phyloP scores from a whole-genome alignment of 2,797 vertebrate genomes.

The Lutjanus argentimaculatus region DNA sequence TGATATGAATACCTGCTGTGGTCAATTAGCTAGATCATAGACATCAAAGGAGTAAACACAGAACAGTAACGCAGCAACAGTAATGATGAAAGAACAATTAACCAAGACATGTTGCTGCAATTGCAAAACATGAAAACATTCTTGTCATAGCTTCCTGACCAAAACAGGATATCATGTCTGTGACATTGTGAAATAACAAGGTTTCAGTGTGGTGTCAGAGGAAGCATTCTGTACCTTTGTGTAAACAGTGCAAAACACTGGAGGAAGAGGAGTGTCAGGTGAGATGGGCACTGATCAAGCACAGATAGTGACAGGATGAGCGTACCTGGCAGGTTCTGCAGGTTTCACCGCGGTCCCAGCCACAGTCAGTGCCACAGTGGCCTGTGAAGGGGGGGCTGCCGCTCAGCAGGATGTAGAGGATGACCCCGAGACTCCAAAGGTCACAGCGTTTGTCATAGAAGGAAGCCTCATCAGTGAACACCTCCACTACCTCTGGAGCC shows the following conservation, averaged over 20 bases:
- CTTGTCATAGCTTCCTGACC: not conserved
- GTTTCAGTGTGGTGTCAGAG: not conserved
- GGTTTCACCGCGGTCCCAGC: conserved; percentile 96
- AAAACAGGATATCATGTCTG: not conserved
- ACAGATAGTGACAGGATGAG: not conserved
- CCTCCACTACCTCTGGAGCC: conserved; percentile 98
- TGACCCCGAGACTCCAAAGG: conserved; percentile 97
- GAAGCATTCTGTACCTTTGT: not conserved
- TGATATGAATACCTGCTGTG: not conserved
- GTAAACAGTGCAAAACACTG: not conserved
- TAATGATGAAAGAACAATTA: not conserved
- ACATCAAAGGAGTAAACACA: not conserved
- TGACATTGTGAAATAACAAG: not conserved
- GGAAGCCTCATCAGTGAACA: conserved; percentile 97
- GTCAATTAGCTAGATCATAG: not conserved
- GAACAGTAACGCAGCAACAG: not conserved
- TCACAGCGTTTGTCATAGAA: conserved; percentile 99
- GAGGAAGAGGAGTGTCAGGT: not conserved
- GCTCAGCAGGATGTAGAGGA: conserved; percentile 97
- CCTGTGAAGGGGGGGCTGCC: conserved; percentile 97
- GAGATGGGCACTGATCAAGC: not conserved
- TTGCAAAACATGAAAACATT: not conserved
- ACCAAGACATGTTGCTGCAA: not conserved
- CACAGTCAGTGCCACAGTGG: conserved; percentile 94
- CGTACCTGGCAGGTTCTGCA: conserved; percentile 95